phyloP scores from a whole-genome alignment of 2,888 invertebrate genomes.

The Polia nebulosa region DNA sequence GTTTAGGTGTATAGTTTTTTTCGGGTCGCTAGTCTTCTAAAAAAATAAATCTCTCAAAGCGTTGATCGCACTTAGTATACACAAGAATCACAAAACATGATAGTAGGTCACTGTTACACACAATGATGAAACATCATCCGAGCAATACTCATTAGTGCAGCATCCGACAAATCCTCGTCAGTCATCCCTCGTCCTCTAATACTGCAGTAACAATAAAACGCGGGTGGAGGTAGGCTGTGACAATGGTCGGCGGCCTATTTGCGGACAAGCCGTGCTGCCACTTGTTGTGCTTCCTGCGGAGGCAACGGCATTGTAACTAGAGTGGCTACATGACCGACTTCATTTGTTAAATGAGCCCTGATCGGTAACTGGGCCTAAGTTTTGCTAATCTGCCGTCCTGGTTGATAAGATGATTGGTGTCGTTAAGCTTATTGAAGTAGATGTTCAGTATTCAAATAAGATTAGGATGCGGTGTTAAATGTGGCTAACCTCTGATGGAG shows the following conservation, averaged over 20 bases:
- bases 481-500: neutral
- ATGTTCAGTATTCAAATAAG: slow-evolving; percentile 1
- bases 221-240: slow-evolving; percentile 62
- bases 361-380: slow-evolving; percentile 52
- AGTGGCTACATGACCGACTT: slow-evolving; percentile 80
- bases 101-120: neutral
- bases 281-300: slow-evolving; percentile 86
- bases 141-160: slow-evolving; percentile 47
- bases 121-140: neutral
- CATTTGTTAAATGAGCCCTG: slow-evolving; percentile 78
- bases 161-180: slow-evolving; percentile 44
- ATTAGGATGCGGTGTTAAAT: neutral
- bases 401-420: slow-evolving; percentile 27
- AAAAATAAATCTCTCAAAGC: neutral
- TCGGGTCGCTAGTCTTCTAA: too few relatives aligned
- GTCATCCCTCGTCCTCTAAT: slow-evolving; percentile 31
- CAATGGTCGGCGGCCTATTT: slow-evolving; percentile 87
- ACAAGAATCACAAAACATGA: neutral
- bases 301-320: slow-evolving; percentile 74
- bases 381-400: slow-evolving; percentile 40
- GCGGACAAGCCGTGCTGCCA: slow-evolving; percentile 82
- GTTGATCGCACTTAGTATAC: neutral
- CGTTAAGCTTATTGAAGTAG: slow-evolving; percentile 15
- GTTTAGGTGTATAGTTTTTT: too few relatives aligned
- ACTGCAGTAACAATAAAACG: slow-evolving; percentile 75